Conservation (phyloP, 2,113 vertebrate species). For the Lepus americanus region DNA sequence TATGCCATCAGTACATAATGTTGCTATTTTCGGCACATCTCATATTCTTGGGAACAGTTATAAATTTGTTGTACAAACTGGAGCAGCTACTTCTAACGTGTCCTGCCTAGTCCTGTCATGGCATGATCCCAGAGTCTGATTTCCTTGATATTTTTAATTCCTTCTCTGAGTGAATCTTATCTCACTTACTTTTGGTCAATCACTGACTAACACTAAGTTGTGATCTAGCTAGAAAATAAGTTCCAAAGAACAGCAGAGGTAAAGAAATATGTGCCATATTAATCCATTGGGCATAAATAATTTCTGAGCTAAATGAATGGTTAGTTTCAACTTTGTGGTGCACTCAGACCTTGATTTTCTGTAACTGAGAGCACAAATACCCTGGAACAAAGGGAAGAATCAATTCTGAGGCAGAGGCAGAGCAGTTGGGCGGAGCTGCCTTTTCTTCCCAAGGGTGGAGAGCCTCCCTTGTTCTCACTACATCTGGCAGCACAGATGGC, state of each 20-base stretch:
- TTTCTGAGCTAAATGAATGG: background rate
- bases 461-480: constrained; percentile 63
- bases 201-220: background rate
- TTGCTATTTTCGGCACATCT: background rate
- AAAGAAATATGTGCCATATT: background rate
- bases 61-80: background rate
- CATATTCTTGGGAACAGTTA: background rate
- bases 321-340: background rate
- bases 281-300: background rate
- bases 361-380: background rate
- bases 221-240: background rate
- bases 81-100: background rate
- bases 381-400: constrained; percentile 60
- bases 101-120: background rate
- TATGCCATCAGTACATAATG: fast-evolving
- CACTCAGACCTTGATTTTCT: background rate
- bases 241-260: background rate
- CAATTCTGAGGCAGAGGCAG: constrained; percentile 3
- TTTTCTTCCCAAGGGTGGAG: constrained; percentile 71
- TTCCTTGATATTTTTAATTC: background rate
- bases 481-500: constrained; percentile 84
- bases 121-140: background rate
- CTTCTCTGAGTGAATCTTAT: background rate
- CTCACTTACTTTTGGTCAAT: background rate
- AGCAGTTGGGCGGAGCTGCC: constrained; percentile 51